Evolutionary conservation across 2,113 vertebrate genomes (phyloP).

Genomic region (Hyla sarda): DNA sequence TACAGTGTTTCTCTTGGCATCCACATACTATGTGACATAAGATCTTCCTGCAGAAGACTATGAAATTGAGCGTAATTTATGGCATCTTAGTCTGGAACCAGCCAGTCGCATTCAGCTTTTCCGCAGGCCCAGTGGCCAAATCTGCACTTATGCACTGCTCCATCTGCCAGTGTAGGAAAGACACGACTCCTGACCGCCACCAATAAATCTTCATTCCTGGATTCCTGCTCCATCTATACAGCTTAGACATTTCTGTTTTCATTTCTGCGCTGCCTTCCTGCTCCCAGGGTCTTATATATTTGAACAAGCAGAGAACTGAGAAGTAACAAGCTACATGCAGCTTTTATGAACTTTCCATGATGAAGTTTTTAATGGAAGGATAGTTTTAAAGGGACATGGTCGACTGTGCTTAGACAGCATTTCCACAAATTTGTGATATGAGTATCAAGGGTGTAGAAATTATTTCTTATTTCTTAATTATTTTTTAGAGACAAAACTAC

Average conservation of each 20-base stretch:
- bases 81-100: slow-evolving; percentile 3
- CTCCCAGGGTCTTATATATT: not conserved
- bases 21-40: slow-evolving; percentile 22
- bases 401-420: not conserved
- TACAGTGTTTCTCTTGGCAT: slow-evolving; percentile 49
- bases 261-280: not conserved
- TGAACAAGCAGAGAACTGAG: not conserved
- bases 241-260: not conserved
- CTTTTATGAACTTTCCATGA: not conserved
- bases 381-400: not conserved
- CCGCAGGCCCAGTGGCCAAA: not conserved
- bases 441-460: not conserved
- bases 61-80: slow-evolving; percentile 38
- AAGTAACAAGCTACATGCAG: not conserved
- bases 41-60: slow-evolving; percentile 22
- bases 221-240: not conserved
- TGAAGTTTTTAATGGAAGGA: not conserved
- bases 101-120: not conserved
- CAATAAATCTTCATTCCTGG: not conserved
- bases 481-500: too few relatives aligned
- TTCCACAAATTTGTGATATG: not conserved
- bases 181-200: not conserved
- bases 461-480: too few relatives aligned
- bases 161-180: slow-evolving; percentile 14
- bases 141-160: not conserved